Evolutionary conservation across 2,888 invertebrate species (phyloP), one percentile per base, ranked within the genome.

Genomic region (Hymenopus coronatus): DNA sequence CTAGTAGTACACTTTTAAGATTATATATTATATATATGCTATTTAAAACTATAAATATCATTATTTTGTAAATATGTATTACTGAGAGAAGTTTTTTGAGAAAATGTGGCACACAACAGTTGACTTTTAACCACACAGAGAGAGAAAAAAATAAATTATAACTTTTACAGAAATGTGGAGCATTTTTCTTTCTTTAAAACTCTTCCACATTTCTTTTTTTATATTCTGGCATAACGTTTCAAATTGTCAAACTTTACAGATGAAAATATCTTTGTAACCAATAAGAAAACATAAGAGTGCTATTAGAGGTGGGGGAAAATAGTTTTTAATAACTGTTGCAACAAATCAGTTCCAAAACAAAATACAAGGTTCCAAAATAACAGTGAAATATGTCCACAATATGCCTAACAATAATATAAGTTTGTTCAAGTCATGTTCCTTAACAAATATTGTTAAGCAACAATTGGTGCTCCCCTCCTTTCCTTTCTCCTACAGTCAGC

Each of bases 21-120:
- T 87, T 82, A 87, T 87, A 87, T 87, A 82, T 81, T 87, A 87
- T 87, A 87, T 87, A 87, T 82, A 87, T 87, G 87, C 87, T 87
- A 87, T 87, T 87, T 87, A 87, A 87, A 87, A 83, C 46, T 83
- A 88, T 88, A 88, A 88, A 83, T 88, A 88, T 83, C 70, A 88
- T 88, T 83, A 89, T 89, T 89, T 89, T 89, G 88, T 89, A 88
- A 84, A 88, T 88, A 88, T 88, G 84, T 88, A 88, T 89, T 88
- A 84, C 82, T 82, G 82, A 89, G 85, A 81, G 83, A 84, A 84
- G 84, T 88, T 88, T 89, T 84, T 87, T 82, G 81, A 54, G 81
- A 86, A 87, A 87, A 33, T 86, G 40, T 87, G 87, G 87, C 87
- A 82, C 82, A 87, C 81, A 54, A 30, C 27, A 86, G 40, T 82